A percentile compares a stretch with the other conserved stretches of the same genome.
phyloP scores from a whole-genome alignment of 2,113 vertebrate genomes.

The Apodemus sylvaticus region DNA sequence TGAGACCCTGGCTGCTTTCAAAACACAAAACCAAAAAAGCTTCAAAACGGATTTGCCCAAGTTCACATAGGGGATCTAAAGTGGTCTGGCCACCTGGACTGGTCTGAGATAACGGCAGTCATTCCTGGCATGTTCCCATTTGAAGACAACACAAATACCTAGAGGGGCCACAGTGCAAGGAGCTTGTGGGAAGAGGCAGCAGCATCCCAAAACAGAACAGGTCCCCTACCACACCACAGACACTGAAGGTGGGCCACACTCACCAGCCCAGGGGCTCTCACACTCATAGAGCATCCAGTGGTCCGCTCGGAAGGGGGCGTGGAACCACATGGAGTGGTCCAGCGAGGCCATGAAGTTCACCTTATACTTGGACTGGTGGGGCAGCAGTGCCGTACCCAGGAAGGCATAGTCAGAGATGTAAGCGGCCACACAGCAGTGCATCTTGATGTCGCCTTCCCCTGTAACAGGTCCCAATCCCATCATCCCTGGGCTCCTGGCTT shows the following conservation, averaged over 20 bases:
- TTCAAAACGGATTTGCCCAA: not conserved
- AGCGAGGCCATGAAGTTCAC: constrained; percentile 90
- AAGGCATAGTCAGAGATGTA: constrained; percentile 95
- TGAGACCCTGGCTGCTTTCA: not conserved
- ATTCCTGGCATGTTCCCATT: not conserved
- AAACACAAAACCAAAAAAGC: not conserved
- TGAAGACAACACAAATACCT: not conserved
- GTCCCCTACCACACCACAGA: too few species aligned
- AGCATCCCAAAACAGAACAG: too few species aligned
- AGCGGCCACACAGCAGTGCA: constrained; percentile 96
- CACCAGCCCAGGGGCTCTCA: constrained; percentile 97
- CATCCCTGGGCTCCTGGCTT: constrained; percentile 56
- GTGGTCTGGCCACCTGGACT: not conserved
- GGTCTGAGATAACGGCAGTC: not conserved
- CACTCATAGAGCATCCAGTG: constrained; percentile 98
- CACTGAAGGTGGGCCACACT: constrained; percentile 68
- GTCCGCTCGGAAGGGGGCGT: constrained; percentile 92
- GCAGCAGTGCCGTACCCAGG: constrained; percentile 90
- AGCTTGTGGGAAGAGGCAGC: too few species aligned
- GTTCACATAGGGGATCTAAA: not conserved
- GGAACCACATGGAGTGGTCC: constrained; percentile 99
- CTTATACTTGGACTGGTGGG: constrained; percentile 82
- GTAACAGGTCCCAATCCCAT: constrained; percentile 42
- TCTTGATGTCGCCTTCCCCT: constrained; percentile 93
- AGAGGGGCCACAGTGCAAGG: not conserved